Evolutionary conservation across 2,113 vertebrate species (phyloP), one percentile per base, ranked within the genome.

Genomic region (Silurus asotus): DNA sequence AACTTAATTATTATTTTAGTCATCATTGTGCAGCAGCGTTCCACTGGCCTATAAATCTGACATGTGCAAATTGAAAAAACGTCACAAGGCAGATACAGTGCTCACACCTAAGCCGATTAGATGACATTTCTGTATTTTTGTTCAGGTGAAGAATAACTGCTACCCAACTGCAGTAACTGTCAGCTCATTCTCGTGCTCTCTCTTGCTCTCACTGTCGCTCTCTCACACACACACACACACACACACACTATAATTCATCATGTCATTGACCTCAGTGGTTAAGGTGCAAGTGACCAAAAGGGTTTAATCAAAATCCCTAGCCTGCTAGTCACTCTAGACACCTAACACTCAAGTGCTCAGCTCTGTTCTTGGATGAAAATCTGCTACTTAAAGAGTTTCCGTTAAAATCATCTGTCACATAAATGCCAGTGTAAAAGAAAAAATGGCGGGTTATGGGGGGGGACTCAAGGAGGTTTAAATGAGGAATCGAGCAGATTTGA

Each of bases 81-180:
- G 59, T 55, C 53, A 55, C n/a, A 69, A 67, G 59, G 55, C 19
- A 17, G 23, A 25, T 82, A 59, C 62, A 19, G 59, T 53, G 62
- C 53, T 25, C 37, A 84, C 69, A 74, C 75, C 51, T 15, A 45
- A 79, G 83, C 61, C 28, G 7, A 83, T 37, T 37, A 67, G 25
- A 19, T 70, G 85, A 82, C 37, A 82, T 65, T 58, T 78, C 23
- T 13, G 56, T 72, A 78, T 80, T 79, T 37, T 59, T 62, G 3
- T 64, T 84, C 82, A 80, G 56, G 79, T 72, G n/a, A 77, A 77
- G 75, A 77, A 77, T 15, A 77, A 77, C 55, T 9, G 17, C 3
- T 55, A n/a, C 10, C 23, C 7, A 11, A 55, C 53, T 56, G 9
- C n/a, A 25, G 20, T 25, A 55, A 45, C 49, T 9, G 51, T 77